Base-by-base conservation (phyloP, 30 jellyfish, hydroid and myxozoan genomes). In the Aurelia coerulea region DNA sequence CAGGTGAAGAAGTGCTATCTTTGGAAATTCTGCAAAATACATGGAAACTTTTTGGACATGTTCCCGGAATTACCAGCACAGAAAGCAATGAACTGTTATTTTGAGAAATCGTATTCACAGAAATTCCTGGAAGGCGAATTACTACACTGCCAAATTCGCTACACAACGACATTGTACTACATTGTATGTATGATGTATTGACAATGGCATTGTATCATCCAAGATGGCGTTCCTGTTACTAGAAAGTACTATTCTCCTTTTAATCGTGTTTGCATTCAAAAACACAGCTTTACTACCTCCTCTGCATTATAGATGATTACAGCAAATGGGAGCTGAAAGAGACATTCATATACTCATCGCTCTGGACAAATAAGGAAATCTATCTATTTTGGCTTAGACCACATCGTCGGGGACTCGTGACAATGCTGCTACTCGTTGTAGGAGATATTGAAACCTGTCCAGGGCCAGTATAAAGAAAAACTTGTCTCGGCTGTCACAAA, bases 331-430 rank as follows among this genome's bases (percentile, higher is more conserved):
- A 81, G 51, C 75, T 65, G 73, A 41, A 67, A 81, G 91, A 81
- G 64, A 81, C 91, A 65, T 81, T 81, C 62, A 79, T 79, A 60
- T 79, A 79, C 81, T 79, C 89, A 37, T 79, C 89, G 79, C 89
- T 62, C 32, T 79, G 89, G 81, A 79, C 80, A 78, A 81, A 67
- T 74, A 81, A 81, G 91, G 83, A 81, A 74, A 81, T 75, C 64
- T 64, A 62, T 79, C 39, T 77, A 29, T 79, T 79, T 23, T 79
- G 90, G 90, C 82, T 79, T 79, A 66, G 90, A 81, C 90, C 89
- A 41, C 89, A 78, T 78, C 89, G 89, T 56, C 90, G 90, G 59
- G 90, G 90, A 41, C 90, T 79, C 90, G 81, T 62, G 80, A 62
- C 90, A 79, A 1, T 79, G 81, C 90, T 81, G 84, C 91, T 81